phyloP scores from a whole-genome alignment of 2,888 invertebrate species.

The Nyleta sp. region DNA sequence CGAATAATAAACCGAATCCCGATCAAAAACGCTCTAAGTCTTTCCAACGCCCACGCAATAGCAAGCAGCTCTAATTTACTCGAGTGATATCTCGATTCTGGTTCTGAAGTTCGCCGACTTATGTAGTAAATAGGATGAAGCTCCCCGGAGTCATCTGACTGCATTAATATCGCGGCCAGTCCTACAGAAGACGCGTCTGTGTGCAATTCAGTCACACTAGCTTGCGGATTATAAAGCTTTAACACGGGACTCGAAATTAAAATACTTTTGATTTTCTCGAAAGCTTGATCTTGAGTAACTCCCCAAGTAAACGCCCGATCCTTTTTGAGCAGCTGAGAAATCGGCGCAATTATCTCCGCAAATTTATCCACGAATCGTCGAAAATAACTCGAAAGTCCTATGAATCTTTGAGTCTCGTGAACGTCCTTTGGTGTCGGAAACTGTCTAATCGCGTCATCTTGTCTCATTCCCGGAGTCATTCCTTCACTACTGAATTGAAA shows the following conservation, averaged over 20 bases:
- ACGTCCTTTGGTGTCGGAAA: constrained; percentile 3
- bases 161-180: not conserved
- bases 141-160: not conserved
- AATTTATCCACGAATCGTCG: not conserved
- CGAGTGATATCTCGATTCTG: constrained; percentile 4
- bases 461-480: not conserved
- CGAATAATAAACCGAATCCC: constrained; percentile 1
- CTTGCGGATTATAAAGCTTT: not conserved
- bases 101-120: not conserved
- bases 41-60: constrained; percentile 22
- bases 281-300: not conserved
- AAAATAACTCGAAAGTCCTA: constrained; percentile 38
- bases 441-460: not conserved
- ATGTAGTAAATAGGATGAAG: not conserved
- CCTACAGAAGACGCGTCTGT: constrained; percentile 2
- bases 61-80: not conserved
- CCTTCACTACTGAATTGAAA: constrained; percentile 11
- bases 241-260: not conserved
- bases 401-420: constrained; percentile 14
- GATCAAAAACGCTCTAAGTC: constrained; percentile 43
- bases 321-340: too few relatives aligned
- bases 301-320: too few relatives aligned
- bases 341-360: too few relatives aligned
- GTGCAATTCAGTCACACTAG: not conserved
- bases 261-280: not conserved